Conservation (phyloP, 64 coral and sea anemone genomes). For the Anthopleura sola region DNA sequence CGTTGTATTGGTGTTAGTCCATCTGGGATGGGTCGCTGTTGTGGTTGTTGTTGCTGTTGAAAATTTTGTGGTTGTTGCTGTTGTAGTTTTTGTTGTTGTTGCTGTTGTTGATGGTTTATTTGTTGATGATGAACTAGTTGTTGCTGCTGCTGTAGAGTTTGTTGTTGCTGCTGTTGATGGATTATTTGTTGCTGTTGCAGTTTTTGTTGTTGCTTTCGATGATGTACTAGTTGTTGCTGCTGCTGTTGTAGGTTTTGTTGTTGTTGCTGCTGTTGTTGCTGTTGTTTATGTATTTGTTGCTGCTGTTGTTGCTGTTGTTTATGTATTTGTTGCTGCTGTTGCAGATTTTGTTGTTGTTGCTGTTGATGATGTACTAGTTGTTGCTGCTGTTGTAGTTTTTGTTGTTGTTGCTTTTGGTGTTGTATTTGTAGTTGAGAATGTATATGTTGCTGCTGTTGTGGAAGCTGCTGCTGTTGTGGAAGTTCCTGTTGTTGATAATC, state of each 20-base stretch:
- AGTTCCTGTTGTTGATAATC: not conserved
- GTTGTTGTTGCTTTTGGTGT: not conserved
- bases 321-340: not conserved
- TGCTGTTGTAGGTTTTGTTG: not conserved
- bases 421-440: not conserved
- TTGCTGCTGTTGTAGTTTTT: not conserved
- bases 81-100: too few species aligned
- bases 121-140: not conserved
- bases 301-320: not conserved
- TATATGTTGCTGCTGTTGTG: not conserved
- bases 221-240: not conserved
- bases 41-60: not conserved
- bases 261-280: not conserved
- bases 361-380: not conserved
- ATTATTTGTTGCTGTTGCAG: not conserved
- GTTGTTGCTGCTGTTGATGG: too few species aligned
- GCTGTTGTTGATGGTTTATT: too few species aligned
- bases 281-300: not conserved
- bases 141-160: not conserved
- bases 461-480: not conserved
- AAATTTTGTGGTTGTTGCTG: not conserved
- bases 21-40: not conserved
- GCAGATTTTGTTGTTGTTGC: not conserved
- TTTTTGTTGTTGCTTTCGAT: not conserved
- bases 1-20: not conserved